Evolutionary conservation across 2,113 vertebrate species (phyloP).

Genomic region (Phalacrocorax aristotelis): DNA sequence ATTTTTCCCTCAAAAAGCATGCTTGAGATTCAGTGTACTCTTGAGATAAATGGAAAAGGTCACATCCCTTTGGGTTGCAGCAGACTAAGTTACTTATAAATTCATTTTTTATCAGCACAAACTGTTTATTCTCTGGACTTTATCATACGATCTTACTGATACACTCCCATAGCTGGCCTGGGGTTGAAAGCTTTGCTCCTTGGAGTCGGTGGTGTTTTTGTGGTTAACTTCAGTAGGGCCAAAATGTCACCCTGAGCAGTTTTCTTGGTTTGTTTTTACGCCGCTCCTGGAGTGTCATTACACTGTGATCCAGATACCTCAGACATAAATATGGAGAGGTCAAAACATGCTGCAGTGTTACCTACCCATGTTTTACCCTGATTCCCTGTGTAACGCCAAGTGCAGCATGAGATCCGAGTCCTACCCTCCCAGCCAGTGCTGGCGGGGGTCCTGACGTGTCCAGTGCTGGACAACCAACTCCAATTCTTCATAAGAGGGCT

Average conservation of each 20-base stretch:
- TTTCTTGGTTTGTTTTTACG: not conserved
- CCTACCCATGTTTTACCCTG: not conserved
- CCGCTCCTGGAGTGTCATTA: not conserved
- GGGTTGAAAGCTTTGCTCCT: not conserved
- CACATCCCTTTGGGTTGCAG: not conserved
- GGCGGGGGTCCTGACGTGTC: too few relatives aligned
- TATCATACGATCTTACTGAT: not conserved
- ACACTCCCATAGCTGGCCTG: not conserved
- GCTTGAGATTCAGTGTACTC: not conserved
- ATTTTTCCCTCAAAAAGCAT: not conserved
- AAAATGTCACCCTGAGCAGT: not conserved
- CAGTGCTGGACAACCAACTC: not conserved
- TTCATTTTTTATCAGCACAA: conserved; percentile 19
- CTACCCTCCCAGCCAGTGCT: not conserved
- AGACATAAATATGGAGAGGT: not conserved
- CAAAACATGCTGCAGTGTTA: not conserved
- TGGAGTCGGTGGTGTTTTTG: not conserved
- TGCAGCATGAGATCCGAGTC: not conserved
- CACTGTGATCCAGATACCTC: not conserved
- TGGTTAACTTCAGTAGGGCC: not conserved
- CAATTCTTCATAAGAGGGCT: not conserved
- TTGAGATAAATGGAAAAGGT: not conserved
- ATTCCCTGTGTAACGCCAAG: fast-evolving
- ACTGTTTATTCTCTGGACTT: not conserved
- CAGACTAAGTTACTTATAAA: not conserved